A percentile compares a stretch with the other conserved stretches of the same genome.
These are phyloP conservation scores for Ciconia nigra DNA, from an alignment of 2,797 vertebrate species.

Conservation along the genomic window DNA sequence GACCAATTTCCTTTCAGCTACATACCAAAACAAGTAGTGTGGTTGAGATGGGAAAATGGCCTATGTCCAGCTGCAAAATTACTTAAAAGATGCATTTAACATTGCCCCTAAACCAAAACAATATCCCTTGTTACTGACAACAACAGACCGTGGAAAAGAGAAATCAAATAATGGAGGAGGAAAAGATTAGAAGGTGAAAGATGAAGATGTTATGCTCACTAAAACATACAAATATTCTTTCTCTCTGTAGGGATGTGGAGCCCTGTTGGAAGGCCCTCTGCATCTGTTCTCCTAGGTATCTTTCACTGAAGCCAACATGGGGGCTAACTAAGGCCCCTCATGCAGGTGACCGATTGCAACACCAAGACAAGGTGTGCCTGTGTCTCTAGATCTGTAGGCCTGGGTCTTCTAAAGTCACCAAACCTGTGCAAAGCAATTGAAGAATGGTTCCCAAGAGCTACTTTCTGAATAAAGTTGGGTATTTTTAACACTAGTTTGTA, in stretches of 20 bases:
- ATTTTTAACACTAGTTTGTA: not conserved
- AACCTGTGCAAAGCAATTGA: not conserved
- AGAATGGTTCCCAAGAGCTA: not conserved
- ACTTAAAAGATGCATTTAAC: not conserved
- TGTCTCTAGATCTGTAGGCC: not conserved
- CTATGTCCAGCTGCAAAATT: not conserved
- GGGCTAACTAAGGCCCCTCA: not conserved
- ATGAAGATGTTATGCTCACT: not conserved
- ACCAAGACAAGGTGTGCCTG: not conserved
- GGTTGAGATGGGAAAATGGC: not conserved
- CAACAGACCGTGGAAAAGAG: not conserved
- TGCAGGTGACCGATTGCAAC: not conserved
- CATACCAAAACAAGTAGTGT: not conserved
- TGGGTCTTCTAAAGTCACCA: not conserved
- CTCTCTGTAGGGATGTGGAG: not conserved
- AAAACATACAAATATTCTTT: not conserved
- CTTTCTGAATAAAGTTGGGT: not conserved
- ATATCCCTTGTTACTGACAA: not conserved
- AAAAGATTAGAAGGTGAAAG: not conserved
- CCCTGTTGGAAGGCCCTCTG: not conserved
- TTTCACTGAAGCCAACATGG: not conserved
- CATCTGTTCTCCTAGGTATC: not conserved
- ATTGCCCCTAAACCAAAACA: not conserved
- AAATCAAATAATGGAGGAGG: not conserved
- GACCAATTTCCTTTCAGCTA: not conserved